Evolutionary conservation across 2,888 invertebrate genomes (phyloP).

Genomic region (Agrilus mali): DNA sequence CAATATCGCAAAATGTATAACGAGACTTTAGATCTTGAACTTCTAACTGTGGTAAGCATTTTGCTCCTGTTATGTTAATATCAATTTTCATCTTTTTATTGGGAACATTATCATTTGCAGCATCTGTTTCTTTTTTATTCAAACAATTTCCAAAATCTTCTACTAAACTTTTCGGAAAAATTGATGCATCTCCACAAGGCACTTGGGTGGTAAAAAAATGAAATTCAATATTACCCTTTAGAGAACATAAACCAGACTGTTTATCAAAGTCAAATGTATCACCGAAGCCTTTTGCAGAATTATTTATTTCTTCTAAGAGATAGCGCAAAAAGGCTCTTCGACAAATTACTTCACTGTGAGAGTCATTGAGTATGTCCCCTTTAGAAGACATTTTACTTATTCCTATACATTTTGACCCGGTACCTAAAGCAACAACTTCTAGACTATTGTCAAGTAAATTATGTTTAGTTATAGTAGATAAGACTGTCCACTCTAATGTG

Average conservation of each 20-base stretch:
- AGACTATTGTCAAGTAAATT: conserved; percentile 27
- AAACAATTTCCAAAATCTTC: conserved; percentile 21
- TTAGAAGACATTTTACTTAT: conserved; percentile 45
- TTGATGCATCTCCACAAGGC: conserved; percentile 91
- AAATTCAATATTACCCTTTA: conserved; percentile 47
- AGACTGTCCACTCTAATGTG: conserved; percentile 67
- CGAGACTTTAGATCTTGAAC: conserved; percentile 45
- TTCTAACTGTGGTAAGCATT: conserved; percentile 47
- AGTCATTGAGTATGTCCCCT: conserved; percentile 73
- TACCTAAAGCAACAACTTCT: conserved; percentile 69
- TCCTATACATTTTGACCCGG: conserved; percentile 88
- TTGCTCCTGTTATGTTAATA: conserved; percentile 79
- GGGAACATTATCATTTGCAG: not conserved
- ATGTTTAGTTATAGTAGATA: conserved; percentile 58
- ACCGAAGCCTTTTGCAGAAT: conserved; percentile 4
- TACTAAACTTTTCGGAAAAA: conserved; percentile 46
- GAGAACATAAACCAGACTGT: conserved; percentile 13
- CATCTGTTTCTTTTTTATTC: conserved; percentile 4
- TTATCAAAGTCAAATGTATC: conserved; percentile 15
- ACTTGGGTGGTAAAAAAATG: conserved; percentile 78
- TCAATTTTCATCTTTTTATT: conserved; percentile 18
- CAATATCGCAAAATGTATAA: conserved; percentile 52
- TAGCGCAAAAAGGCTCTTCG: conserved; percentile 72
- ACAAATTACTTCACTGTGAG: conserved; percentile 84
- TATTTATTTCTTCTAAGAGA: conserved; percentile 46